A percentile compares a stretch with the other conserved stretches of the same genome.
Conservation (phyloP, 2,888 invertebrate genomes). For the Sycophila texana region DNA sequence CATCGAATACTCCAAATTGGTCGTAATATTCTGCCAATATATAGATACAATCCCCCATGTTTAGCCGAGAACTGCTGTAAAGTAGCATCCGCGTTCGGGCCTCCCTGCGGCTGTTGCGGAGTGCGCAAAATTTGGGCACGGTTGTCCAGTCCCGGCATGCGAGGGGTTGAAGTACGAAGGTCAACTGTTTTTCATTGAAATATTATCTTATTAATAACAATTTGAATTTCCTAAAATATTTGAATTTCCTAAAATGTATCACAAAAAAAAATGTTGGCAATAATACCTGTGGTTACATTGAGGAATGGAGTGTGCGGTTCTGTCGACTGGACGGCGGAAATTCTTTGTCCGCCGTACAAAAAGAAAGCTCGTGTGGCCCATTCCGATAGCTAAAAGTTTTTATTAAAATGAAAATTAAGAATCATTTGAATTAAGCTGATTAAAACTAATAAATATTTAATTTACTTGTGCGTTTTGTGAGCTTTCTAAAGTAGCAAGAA, state of each 20-base stretch:
- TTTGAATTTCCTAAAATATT: not conserved
- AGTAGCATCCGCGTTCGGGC: conserved; percentile 64
- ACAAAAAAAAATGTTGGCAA: not conserved
- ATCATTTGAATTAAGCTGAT: not conserved
- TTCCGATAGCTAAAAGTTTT: conserved; percentile 79
- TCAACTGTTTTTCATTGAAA: conserved; percentile 59
- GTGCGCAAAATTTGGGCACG: conserved; percentile 58
- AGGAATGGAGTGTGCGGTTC: conserved; percentile 65
- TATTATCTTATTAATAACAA: not conserved
- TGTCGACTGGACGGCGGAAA: conserved; percentile 57
- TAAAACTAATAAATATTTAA: not conserved
- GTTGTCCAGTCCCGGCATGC: conserved; percentile 64
- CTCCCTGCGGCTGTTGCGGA: conserved; percentile 57
- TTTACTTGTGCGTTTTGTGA: conserved; percentile 81
- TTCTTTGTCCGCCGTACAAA: conserved; percentile 88
- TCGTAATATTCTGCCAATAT: conserved; percentile 90
- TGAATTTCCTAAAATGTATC: not conserved
- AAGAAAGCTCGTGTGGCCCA: conserved; percentile 96
- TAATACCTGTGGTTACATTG: conserved; percentile 62
- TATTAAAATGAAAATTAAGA: not conserved
- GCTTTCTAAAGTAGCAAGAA: conserved; percentile 86
- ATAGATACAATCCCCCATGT: conserved; percentile 95
- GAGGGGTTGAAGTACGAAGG: conserved; percentile 71
- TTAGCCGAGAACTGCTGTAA: conserved; percentile 83
- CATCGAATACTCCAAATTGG: conserved; percentile 92